Base-by-base conservation (phyloP, 2,113 vertebrate species). In the Lota lota region DNA sequence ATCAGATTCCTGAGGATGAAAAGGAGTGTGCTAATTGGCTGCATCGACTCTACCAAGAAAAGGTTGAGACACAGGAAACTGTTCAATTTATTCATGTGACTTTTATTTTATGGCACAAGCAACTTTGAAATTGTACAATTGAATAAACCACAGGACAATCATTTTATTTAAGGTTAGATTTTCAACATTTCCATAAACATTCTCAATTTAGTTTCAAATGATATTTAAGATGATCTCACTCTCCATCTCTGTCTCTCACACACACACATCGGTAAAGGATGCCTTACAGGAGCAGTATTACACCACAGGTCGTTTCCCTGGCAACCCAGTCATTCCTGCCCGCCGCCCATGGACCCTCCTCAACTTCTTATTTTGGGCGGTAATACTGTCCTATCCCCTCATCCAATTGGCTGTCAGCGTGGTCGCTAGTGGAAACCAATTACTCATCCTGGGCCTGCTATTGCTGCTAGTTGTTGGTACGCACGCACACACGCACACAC, bases 351-450 rank as follows among this genome's bases (percentile, higher is more conserved):
- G 95, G 95, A 92, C 94, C 6, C 90, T 96, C 63, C 88, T 96
- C 16, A 96, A 96, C 76, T 95, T 95, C 73, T 86, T 96, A 50
- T 93, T 89, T 88, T 96, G 95, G 95, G 94, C 94, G 70, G 93
- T 91, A 0, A 33, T 95, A 16, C 91, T 96, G 24, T 93, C 96
- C 1, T 94, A 94, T 0, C 94, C 94, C 19, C 93, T 96, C 50
- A 91, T 95, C 86, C 93, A 89, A 11, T 95, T 95, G 21, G 93
- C 90, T 67, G 83, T 94, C 60, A 93, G 93, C 20, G 92, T 96
- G 76, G 92, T 95, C 63, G 89, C 93, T 80, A 96, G 95, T 5
- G 95, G 95, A 67, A 95, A 94, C 2, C 94, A 92, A 1, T 86
- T 95, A 18, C 91, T 94, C 67, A 96, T 96, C 84, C 87, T 95